These are phyloP conservation scores for Seriola dumerili DNA, from an alignment of 2,113 vertebrate species.

Conservation along the genomic window DNA sequence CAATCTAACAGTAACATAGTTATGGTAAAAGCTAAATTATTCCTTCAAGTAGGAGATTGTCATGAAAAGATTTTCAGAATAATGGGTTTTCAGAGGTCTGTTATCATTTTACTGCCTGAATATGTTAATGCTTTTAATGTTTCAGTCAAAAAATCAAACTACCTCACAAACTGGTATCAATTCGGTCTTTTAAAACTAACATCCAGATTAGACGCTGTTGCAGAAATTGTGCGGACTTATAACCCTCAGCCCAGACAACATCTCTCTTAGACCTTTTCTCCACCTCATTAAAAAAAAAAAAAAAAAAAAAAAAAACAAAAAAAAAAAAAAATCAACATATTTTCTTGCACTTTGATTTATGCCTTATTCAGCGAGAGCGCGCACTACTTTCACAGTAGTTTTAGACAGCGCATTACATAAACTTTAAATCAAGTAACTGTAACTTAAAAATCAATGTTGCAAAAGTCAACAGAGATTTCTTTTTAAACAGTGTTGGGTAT, in stretches of 20 bases:
- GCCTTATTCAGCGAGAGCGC: conserved; percentile 59
- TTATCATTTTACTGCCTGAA: conserved; percentile 16
- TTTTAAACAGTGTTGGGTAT: neutral
- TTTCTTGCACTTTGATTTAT: conserved; percentile 67
- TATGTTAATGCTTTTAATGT: neutral
- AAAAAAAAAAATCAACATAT: neutral
- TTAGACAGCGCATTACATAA: neutral
- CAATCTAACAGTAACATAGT: neutral
- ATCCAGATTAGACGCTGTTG: conserved; percentile 3
- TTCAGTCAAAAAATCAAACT: conserved; percentile 51
- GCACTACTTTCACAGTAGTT: neutral
- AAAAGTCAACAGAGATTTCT: neutral
- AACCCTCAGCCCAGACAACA: neutral
- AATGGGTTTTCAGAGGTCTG: conserved; percentile 19
- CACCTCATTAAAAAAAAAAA: neutral
- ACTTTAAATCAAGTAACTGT: neutral
- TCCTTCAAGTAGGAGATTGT: conserved; percentile 9
- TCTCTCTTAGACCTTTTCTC: neutral
- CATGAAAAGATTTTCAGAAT: neutral
- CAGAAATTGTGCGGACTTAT: neutral
- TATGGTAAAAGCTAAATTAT: neutral
- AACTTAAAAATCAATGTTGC: neutral
- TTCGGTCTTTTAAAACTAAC: neutral
- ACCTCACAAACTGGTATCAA: conserved; percentile 53
- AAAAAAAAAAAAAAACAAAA: neutral